phyloP scores from a whole-genome alignment of 1,140 invertebrate species.

The Trypoxylus dichotomus region DNA sequence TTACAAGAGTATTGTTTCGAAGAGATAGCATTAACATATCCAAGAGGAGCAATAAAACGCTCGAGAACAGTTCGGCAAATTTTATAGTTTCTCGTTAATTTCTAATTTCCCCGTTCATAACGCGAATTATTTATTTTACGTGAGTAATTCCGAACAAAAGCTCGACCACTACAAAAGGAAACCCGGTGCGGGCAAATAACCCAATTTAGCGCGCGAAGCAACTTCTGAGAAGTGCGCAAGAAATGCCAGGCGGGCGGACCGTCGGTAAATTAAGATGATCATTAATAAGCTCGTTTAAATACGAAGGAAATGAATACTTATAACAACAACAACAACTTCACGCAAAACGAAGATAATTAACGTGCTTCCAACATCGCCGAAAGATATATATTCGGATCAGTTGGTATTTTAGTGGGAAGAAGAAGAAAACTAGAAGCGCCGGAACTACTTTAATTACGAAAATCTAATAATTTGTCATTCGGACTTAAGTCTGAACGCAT shows the following conservation, averaged over 20 bases:
- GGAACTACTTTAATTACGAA: too few relatives aligned
- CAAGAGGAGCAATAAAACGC: not conserved
- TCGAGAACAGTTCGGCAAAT: not conserved
- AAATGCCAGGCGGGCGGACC: not conserved
- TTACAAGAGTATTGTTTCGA: not conserved
- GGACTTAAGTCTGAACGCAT: too few relatives aligned
- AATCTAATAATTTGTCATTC: too few relatives aligned
- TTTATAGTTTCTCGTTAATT: not conserved
- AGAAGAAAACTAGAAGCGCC: too few relatives aligned
- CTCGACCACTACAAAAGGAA: not conserved
- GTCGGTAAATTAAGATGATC: not conserved
- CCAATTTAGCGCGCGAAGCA: not conserved
- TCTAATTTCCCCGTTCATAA: not conserved
- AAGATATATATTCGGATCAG: too few relatives aligned
- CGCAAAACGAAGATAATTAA: not conserved
- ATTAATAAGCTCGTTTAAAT: slow-evolving; percentile 1
- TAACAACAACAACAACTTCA: not conserved
- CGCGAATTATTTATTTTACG: not conserved
- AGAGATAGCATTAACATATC: not conserved
- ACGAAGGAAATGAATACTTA: not conserved
- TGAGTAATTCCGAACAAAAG: not conserved
- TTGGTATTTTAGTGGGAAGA: too few relatives aligned
- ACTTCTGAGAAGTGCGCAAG: not conserved
- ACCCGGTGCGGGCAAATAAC: not conserved
- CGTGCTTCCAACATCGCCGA: not conserved